phyloP scores from a whole-genome alignment of 2,797 vertebrate genomes.

The Clamator glandarius region DNA sequence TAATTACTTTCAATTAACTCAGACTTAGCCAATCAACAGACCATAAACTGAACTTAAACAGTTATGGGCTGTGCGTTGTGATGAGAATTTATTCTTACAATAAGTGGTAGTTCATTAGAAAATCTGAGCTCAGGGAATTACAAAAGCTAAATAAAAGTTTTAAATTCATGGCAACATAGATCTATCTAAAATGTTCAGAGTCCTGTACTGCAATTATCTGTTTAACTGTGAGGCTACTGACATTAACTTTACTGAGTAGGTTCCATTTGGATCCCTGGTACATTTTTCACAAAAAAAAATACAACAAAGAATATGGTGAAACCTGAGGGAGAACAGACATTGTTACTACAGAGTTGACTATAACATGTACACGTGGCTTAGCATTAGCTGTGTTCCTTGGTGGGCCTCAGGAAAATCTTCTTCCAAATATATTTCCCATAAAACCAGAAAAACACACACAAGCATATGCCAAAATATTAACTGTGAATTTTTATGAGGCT shows the following conservation, averaged over 20 bases:
- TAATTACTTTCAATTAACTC: conserved; percentile 79
- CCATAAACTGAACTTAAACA: conserved; percentile 73
- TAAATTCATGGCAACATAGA: conserved; percentile 47
- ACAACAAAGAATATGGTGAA: not conserved
- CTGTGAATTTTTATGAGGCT: not conserved
- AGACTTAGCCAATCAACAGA: conserved; percentile 70
- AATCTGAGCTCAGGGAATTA: conserved; percentile 62
- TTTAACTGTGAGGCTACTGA: not conserved
- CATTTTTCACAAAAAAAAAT: not conserved
- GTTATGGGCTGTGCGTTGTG: conserved; percentile 68
- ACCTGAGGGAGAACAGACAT: not conserved
- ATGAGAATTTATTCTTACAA: conserved; percentile 74
- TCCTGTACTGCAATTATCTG: conserved; percentile 11
- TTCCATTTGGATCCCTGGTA: not conserved
- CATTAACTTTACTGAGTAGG: conserved; percentile 17
- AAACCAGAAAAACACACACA: not conserved
- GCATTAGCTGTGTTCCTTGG: not conserved
- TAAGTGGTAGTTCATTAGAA: conserved; percentile 75
- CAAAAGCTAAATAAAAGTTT: conserved; percentile 55
- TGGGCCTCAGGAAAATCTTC: not conserved
- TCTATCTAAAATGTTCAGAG: conserved; percentile 50
- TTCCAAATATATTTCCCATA: not conserved
- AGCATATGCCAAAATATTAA: not conserved
- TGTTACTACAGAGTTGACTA: not conserved
- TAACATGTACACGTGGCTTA: not conserved